Evolutionary conservation across 64 coral and sea anemone species (phyloP), one percentile per base, ranked within the genome.

Genomic region (Montipora efflorescens): DNA sequence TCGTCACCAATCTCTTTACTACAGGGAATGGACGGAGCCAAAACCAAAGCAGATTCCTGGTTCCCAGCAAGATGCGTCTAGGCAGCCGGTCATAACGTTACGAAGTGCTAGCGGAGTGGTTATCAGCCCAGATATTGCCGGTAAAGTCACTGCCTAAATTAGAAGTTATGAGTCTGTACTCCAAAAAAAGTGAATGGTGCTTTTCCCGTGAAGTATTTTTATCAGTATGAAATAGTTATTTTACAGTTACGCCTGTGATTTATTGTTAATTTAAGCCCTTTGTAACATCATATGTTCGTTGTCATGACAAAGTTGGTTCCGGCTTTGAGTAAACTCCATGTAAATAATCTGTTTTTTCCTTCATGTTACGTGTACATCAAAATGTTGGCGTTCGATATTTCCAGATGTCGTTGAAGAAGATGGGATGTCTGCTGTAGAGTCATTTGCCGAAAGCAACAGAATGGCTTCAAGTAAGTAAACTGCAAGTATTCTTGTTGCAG

Each of bases 91-190:
- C 59, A 98, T 98, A 72, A 94, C 84, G 75, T 88, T 91, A 44
- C 93, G 96, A 77, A 98, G 96, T 94, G 96, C 92, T 79, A 98
- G 96, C 78, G 96, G 96, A 23, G 94, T 98, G 77, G 93, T 98
- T 58, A 98, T 98, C 82, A 98, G 96, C 80, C 96, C 96, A 58
- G 96, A 98, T 90, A 98, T 98, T 75, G 68, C 96, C 59, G 96
- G 96, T 98, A 95, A 95, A 80, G 79, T 73, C 89, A 74, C 2
- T 68, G 18, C 4, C 18, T 16, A n/a, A 68, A 36, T 36, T 36
- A 36, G 36, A 36, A 2, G 36, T 36, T 36, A 36, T 36, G 36
- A 36, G 36, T 36, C 36, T 36, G 36, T 36, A 36, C 36, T 0
- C 36, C 36, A 36, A 36, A 36, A n/a, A 36, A 36, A 36, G 36